These are phyloP conservation scores for Altica lythri DNA, from an alignment of 2,888 invertebrate genomes.

Conservation along the genomic window DNA sequence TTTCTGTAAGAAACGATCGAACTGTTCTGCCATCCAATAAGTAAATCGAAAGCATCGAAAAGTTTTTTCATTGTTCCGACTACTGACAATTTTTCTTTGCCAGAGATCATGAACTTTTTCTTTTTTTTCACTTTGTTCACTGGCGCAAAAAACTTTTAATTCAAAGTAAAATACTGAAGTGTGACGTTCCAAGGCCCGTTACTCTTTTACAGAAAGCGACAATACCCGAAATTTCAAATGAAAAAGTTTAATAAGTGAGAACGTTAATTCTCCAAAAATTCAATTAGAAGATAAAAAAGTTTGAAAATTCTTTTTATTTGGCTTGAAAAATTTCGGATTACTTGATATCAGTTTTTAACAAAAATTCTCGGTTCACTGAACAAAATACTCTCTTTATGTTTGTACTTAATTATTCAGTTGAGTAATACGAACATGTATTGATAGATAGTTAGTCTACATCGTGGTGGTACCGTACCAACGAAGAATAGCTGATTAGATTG, in stretches of 20 bases:
- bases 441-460: too few relatives aligned
- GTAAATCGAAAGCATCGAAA: slow-evolving; percentile 10
- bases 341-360: slow-evolving; percentile 25
- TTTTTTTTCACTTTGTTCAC: slow-evolving; percentile 19
- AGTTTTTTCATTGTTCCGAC: slow-evolving; percentile 19
- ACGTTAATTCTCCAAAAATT: slow-evolving; percentile 33
- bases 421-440: too few relatives aligned
- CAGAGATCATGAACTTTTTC: slow-evolving; percentile 24
- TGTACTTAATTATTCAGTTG: too few relatives aligned
- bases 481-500: too few relatives aligned
- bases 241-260: slow-evolving; percentile 34
- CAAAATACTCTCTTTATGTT: neutral
- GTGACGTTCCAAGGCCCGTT: slow-evolving; percentile 9
- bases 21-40: slow-evolving; percentile 6
- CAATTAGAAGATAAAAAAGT: slow-evolving; percentile 32
- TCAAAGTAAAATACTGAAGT: slow-evolving; percentile 21
- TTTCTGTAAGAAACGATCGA: too few relatives aligned
- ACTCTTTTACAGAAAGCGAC: slow-evolving; percentile 16
- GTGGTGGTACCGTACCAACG: too few relatives aligned
- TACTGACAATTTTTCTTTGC: slow-evolving; percentile 11
- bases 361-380: slow-evolving; percentile 5
- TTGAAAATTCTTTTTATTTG: slow-evolving; percentile 26
- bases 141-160: slow-evolving; percentile 21
- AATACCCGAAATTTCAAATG: slow-evolving; percentile 23
- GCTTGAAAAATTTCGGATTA: slow-evolving; percentile 20